phyloP scores from a whole-genome alignment of 2,888 invertebrate genomes.

The Chymomyza fuscimana region DNA sequence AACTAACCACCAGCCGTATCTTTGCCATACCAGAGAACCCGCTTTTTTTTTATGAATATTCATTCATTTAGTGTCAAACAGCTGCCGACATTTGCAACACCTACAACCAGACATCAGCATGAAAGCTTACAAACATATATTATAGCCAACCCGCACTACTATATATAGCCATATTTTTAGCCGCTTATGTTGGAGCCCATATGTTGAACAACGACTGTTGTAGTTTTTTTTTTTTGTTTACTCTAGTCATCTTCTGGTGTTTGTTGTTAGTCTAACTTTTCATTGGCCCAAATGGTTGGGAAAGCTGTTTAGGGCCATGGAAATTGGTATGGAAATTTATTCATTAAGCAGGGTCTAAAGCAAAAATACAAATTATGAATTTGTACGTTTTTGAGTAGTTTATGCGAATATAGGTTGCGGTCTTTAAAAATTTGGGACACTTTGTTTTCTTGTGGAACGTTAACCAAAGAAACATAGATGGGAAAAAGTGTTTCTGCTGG shows the following conservation, averaged over 20 bases:
- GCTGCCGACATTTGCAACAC: conserved; percentile 54
- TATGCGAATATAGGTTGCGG: not conserved
- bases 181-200: conserved; percentile 5
- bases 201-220: conserved; percentile 34
- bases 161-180: conserved; percentile 1
- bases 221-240: conserved; percentile 61
- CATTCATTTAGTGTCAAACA: conserved; percentile 67
- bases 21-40: not conserved
- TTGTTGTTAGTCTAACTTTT: conserved; percentile 62
- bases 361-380: not conserved
- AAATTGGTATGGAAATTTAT: conserved; percentile 70
- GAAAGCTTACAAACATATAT: not conserved
- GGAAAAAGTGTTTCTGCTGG: too few species aligned
- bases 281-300: conserved; percentile 56
- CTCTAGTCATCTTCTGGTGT: conserved; percentile 61
- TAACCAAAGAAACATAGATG: too few species aligned
- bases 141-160: conserved; percentile 5
- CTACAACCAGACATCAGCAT: not conserved
- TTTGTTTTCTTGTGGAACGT: too few species aligned
- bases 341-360: conserved; percentile 35
- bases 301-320: conserved; percentile 5
- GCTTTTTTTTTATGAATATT: conserved; percentile 58
- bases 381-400: not conserved
- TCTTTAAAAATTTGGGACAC: not conserved
- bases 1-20: not conserved